Evolutionary conservation across 2,113 vertebrate genomes (phyloP).

Genomic region (Micromys minutus): DNA sequence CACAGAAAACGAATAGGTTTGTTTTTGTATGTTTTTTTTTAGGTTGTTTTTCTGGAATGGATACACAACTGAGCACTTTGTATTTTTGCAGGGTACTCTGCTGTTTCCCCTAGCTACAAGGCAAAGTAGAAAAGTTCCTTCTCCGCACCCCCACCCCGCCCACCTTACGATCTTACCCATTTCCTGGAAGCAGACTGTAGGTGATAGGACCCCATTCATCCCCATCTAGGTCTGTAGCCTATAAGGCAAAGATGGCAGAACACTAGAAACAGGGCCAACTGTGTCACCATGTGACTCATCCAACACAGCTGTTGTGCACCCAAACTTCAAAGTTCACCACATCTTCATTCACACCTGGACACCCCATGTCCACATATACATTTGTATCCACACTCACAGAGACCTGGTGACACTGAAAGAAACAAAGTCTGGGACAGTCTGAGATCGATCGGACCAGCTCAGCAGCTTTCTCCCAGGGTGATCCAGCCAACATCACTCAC

Average conservation of each 20-base stretch:
- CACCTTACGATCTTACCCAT: constrained; percentile 85
- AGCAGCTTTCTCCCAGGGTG: neutral
- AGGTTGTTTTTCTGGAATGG: neutral
- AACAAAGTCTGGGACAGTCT: neutral
- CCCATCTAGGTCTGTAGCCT: constrained; percentile 92
- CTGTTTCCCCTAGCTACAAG: neutral
- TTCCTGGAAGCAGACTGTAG: constrained; percentile 90
- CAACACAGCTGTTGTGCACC: neutral
- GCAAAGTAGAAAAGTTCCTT: neutral
- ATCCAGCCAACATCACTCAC: constrained; percentile 81
- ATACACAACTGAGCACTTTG: neutral
- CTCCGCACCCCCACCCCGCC: fast-evolving
- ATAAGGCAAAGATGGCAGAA: neutral
- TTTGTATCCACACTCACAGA: fast-evolving
- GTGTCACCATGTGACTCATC: fast-evolving
- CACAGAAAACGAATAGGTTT: neutral
- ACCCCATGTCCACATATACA: neutral
- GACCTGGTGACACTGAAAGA: neutral
- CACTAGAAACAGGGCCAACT: neutral
- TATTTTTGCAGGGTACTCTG: neutral
- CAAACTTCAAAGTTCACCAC: neutral
- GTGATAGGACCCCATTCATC: constrained; percentile 87
- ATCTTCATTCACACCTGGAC: neutral
- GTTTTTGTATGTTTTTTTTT: neutral
- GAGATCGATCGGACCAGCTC: neutral